Base-by-base conservation (phyloP, 1,140 invertebrate genomes). In the Drosophila lacteicornis region DNA sequence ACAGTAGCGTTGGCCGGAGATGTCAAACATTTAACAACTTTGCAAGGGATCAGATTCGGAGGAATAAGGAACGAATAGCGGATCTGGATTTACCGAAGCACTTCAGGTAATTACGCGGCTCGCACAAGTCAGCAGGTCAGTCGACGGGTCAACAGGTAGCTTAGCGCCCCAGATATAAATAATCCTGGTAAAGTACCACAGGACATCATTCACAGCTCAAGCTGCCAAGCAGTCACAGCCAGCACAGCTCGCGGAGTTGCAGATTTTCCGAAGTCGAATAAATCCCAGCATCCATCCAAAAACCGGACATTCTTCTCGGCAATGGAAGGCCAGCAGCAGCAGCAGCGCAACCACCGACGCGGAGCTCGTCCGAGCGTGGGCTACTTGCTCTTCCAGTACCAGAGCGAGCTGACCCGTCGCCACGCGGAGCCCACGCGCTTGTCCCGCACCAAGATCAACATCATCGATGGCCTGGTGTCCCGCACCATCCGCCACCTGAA, bases 151-250 rank as follows among this genome's bases (percentile, higher is more conserved):
- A 51, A 57, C 47, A 66, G 62, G 66, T 80, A 60, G 27, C 63
- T 69, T 61, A 80, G 65, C 65, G 75, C 83, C 68, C 38, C 30
- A 63, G 62, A 84, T 90, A 90, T 90, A 90, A 90, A 90, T 90
- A 91, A 85, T 91, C 78, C 82, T 79, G 75, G 75, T 56, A 63
- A 77, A 76, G 43, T 76, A 65, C 59, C 22, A 58, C 46, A 82
- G 86, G 75, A 91, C 85, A 90, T 90, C 85, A 90, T 90, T 90
- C 86, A 91, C 79, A 67, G 66, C 36, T 53, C 81, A 65, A 62
- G 38, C 78, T 68, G 76, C 84, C 73, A 75, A 78, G 79, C 63
- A 80, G 80, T 70, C 65, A 78, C 81, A 78, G 79, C 63, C 74
- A 78, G 67, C 65, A 78, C 74, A 75, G 65, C 69, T 60, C 27